A percentile compares a stretch with the other conserved stretches of the same genome.
These are phyloP conservation scores for Scarus forsteni DNA, from an alignment of 2,797 vertebrate genomes.

Conservation along the genomic window DNA sequence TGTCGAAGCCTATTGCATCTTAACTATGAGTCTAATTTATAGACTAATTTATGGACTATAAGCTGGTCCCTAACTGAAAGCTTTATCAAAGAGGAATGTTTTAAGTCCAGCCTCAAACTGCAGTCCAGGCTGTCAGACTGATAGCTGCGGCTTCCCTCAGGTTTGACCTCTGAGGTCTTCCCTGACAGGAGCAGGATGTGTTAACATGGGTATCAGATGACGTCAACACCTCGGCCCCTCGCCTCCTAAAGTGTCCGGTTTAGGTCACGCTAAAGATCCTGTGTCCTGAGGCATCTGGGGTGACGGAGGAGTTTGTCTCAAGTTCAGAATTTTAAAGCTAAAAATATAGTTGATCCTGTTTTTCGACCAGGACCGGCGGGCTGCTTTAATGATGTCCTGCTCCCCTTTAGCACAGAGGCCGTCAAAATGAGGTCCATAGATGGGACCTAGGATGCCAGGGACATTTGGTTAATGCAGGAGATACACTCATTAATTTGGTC, in stretches of 20 bases:
- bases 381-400: not conserved
- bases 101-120: too few relatives aligned
- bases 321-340: conserved; percentile 40
- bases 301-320: conserved; percentile 28
- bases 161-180: conserved; percentile 17
- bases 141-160: not conserved
- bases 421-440: conserved; percentile 3
- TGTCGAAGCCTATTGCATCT: too few relatives aligned
- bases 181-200: conserved; percentile 24
- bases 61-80: too few relatives aligned
- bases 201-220: conserved; percentile 27
- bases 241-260: conserved; percentile 1
- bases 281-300: conserved; percentile 49
- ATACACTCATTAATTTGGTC: not conserved
- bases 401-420: not conserved
- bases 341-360: conserved; percentile 42
- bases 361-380: conserved; percentile 27
- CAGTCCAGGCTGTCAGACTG: not conserved
- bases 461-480: not conserved
- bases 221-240: conserved; percentile 13
- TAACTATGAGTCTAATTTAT: too few relatives aligned
- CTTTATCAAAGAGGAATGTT: too few relatives aligned
- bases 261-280: conserved; percentile 35
- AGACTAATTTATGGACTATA: too few relatives aligned
- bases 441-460: not conserved